phyloP scores from a whole-genome alignment of 2,113 vertebrate genomes.

The Cryptotis parvus region DNA sequence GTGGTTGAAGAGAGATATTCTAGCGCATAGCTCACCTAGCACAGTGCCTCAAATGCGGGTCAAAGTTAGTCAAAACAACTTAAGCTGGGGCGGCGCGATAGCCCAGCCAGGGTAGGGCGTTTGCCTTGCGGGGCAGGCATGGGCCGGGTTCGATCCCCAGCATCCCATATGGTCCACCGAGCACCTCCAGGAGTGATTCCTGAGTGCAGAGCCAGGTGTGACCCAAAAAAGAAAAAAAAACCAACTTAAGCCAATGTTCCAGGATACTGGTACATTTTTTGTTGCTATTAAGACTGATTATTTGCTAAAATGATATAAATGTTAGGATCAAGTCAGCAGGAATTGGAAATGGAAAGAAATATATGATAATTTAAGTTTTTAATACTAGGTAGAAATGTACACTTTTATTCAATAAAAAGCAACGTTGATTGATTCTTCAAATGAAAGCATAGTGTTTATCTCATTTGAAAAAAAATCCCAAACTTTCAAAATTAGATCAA shows the following conservation, averaged over 20 bases:
- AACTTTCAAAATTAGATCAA: constrained; percentile 55
- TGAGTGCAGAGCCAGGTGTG: too few relatives aligned
- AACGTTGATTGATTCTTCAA: constrained; percentile 50
- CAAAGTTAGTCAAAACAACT: background rate
- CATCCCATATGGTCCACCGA: too few relatives aligned
- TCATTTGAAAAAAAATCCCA: constrained; percentile 40
- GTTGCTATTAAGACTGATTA: background rate
- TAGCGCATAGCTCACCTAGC: background rate
- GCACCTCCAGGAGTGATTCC: too few relatives aligned
- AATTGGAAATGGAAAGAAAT: constrained; percentile 18
- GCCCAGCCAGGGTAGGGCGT: too few relatives aligned
- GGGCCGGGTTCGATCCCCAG: too few relatives aligned
- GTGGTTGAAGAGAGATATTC: background rate
- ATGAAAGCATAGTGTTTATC: constrained; percentile 43
- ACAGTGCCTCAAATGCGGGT: background rate
- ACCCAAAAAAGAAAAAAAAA: too few relatives aligned
- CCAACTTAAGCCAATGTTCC: background rate
- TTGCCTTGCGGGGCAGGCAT: too few relatives aligned
- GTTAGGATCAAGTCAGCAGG: constrained; percentile 29
- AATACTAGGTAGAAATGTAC: constrained; percentile 3
- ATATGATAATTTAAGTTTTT: constrained; percentile 31
- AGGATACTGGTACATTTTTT: background rate
- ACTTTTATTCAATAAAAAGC: constrained; percentile 40
- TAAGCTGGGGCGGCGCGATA: too few relatives aligned
- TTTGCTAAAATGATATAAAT: constrained; percentile 36